Base-by-base conservation (phyloP, 2,797 vertebrate species). In the Trematomus bernacchii region DNA sequence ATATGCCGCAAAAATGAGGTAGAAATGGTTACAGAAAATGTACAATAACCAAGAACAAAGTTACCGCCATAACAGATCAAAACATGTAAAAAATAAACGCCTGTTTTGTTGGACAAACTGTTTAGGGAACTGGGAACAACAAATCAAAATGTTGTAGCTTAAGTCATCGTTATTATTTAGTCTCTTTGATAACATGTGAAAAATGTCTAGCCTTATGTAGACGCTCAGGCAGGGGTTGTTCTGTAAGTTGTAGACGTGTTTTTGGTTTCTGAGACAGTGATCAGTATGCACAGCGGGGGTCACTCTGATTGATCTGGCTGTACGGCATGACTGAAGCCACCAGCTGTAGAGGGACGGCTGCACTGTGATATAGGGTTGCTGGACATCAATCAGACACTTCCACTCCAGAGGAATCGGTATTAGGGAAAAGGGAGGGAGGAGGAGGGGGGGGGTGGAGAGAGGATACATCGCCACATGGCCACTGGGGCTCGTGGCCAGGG, bases 11-110 rank as follows among this genome's bases (percentile, higher is more conserved):
- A 97, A 97, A 97, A 97, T 97, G 97, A 99, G 98, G 98, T 99
- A 99, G 98, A 99, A 98, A 97, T 97, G 96, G 97, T 98, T 96
- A 97, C 96, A 98, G 95, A 96, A 95, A 95, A 95, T 95, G 89
- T 95, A 96, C 94, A 95, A 94, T 89, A 94, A 94, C 92, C 91
- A 91, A 93, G 84, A 94, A 93, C 87, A 93, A 93, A 90, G 79
- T 92, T 92, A 94, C 92, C 76, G 88, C 72, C 78, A 92, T 90
- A 94, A 93, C 79, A 90, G 87, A 90, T 90, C 87, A 84, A 92
- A 94, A 93, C 85, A 88, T 88, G 85, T 90, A 90, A 90, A 90
- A 93, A 94, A 89, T 82, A 87, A 92, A 94, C 86, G 76, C 85
- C 82, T 76, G 51, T 93, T 95, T 94, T 94, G 94, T 94, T 93